phyloP scores from a whole-genome alignment of 2,797 vertebrate genomes.

The Rhadinocentrus ornatus region DNA sequence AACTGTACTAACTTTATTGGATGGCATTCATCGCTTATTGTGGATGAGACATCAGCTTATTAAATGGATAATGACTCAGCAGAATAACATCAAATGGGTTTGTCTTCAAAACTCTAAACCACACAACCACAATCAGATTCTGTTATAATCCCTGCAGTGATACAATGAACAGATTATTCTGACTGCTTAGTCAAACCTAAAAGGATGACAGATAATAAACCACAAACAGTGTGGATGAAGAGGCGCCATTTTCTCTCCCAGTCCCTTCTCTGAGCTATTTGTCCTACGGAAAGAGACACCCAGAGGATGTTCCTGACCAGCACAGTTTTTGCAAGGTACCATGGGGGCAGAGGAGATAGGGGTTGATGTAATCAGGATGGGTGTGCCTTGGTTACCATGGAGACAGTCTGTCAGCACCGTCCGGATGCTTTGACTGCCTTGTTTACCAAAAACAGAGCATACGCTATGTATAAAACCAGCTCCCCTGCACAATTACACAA shows the following conservation, averaged over 20 bases:
- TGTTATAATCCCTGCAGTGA: conserved; percentile 4
- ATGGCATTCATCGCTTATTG: conserved; percentile 4
- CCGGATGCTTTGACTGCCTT: conserved; percentile 54
- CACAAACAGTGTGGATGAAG: conserved; percentile 23
- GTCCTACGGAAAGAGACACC: conserved; percentile 49
- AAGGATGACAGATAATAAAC: conserved; percentile 31
- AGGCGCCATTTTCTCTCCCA: conserved; percentile 65
- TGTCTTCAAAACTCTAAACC: neutral
- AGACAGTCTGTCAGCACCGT: conserved; percentile 70
- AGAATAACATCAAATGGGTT: conserved; percentile 19
- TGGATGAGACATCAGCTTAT: conserved; percentile 1
- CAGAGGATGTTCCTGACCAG: conserved; percentile 42
- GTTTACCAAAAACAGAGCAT: conserved; percentile 58
- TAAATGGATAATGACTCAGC: conserved; percentile 43
- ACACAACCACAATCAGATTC: neutral
- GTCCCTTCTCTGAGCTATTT: conserved; percentile 21
- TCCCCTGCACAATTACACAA: conserved; percentile 37
- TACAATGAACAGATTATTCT: conserved; percentile 1
- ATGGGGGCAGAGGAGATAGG: conserved; percentile 58
- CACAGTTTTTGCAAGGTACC: conserved; percentile 69
- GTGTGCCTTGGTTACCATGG: conserved; percentile 81
- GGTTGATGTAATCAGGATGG: conserved; percentile 80
- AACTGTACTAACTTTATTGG: conserved; percentile 33
- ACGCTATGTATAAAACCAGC: conserved; percentile 46
- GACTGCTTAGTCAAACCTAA: conserved; percentile 23